A percentile compares a stretch with the other conserved stretches of the same genome.
Conservation (phyloP, 2,888 invertebrate genomes). For the Apotomis betuletana region DNA sequence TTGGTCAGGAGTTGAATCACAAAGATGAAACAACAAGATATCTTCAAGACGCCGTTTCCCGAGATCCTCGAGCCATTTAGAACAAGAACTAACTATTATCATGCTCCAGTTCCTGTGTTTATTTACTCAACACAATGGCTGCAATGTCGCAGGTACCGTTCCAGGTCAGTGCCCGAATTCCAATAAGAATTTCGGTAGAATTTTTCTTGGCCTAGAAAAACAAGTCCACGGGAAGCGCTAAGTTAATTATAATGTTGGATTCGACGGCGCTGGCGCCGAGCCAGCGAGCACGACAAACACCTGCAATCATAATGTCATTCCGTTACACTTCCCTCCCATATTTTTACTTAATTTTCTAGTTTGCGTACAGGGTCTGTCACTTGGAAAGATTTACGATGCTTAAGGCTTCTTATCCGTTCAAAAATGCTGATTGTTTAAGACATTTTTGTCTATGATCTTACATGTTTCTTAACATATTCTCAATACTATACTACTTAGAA, state of each 20-base stretch:
- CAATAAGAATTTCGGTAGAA: slow-evolving; percentile 6
- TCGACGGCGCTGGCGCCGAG: slow-evolving; percentile 11
- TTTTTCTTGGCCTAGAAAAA: slow-evolving; percentile 29
- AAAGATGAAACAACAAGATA: too few relatives aligned
- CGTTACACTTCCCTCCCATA: slow-evolving; percentile 1
- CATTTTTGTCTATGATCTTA: too few relatives aligned
- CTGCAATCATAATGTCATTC: slow-evolving; percentile 23
- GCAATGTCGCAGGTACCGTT: not conserved
- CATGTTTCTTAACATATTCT: too few relatives aligned
- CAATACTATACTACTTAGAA: too few relatives aligned
- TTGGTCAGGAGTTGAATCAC: too few relatives aligned
- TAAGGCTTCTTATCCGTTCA: too few relatives aligned
- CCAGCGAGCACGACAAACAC: slow-evolving; percentile 15
- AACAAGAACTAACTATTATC: too few relatives aligned
- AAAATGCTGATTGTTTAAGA: too few relatives aligned
- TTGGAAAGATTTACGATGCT: too few relatives aligned
- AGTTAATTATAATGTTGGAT: slow-evolving; percentile 21
- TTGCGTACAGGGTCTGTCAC: too few relatives aligned
- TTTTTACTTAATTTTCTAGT: slow-evolving; percentile 4
- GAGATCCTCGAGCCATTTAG: too few relatives aligned
- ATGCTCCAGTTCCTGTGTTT: not conserved
- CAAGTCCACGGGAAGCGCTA: slow-evolving; percentile 17
- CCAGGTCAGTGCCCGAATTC: slow-evolving; percentile 7
- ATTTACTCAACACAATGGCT: not conserved
- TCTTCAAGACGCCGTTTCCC: too few relatives aligned